Base-by-base conservation (phyloP, 2,797 vertebrate species). In the Euthynnus affinis region DNA sequence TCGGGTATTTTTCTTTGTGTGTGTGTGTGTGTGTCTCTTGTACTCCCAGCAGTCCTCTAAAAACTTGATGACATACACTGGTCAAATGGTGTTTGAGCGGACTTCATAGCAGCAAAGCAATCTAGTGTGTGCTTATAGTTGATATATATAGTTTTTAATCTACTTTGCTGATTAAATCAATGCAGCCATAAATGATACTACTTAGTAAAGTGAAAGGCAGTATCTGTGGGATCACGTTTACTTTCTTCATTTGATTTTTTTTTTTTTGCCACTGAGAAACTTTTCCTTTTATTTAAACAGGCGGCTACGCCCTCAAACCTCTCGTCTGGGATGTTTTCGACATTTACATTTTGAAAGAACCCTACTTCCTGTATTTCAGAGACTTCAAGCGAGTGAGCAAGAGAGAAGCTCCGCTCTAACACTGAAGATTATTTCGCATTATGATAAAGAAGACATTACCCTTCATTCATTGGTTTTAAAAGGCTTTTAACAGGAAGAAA, bases 281-380 rank as follows among this genome's bases (percentile, higher is more conserved):
- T 44, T 25, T 46, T 44, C 15, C 34, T 65, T 20, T 9, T 0
- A 27, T 42, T 8, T 6, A 29, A 32, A 34, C 3, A 7, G 52
- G 27, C 40, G 34, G 18, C 22, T 40, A 37, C n/a, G 2, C 34
- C 40, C 40, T 53, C 12, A 52, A 61, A 55, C 42, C 2, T 27
- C 56, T 62, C 64, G 17, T 51, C 15, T 46, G 34, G 5, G 12
- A 4, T 37, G 46, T 34, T 67, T 66, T 67, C 0, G 5, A 46
- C 69, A 56, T 61, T 53, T 44, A 25, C 34, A 48, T 72, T 63
- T 23, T 59, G 58, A 78, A 69, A 82, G 10, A 76, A 65, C 3
- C 6, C 20, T 3, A 71, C 72, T 90, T 91, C 81, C 90, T 84
- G 76, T 72, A 44, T 55, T 42, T 57, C 2, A 42, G 32, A 9